A percentile compares a stretch with the other conserved stretches of the same genome.
Conservation (phyloP, 2,888 invertebrate genomes). For the Limnephilus marmoratus region DNA sequence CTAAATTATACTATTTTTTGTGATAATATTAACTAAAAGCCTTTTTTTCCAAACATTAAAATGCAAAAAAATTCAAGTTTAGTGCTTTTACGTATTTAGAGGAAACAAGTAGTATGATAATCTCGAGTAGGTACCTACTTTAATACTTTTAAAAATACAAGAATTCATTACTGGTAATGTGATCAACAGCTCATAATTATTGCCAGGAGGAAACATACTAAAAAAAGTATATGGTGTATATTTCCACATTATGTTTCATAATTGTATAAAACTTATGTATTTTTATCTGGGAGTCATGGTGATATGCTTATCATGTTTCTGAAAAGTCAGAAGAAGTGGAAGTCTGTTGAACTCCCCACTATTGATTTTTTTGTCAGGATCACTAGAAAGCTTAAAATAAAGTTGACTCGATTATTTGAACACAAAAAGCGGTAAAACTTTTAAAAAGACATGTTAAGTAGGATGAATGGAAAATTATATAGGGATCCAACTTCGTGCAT, state of each 20-base stretch:
- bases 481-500: background rate
- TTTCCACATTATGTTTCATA: background rate
- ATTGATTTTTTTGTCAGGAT: background rate
- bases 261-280: background rate
- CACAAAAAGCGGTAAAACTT: background rate
- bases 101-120: background rate
- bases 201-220: background rate
- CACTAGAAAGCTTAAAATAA: background rate
- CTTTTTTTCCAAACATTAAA: background rate
- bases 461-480: background rate
- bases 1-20: background rate
- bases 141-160: background rate
- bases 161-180: background rate
- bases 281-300: background rate
- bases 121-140: background rate
- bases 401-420: background rate
- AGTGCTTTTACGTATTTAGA: background rate
- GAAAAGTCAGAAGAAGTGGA: background rate
- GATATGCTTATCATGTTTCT: background rate
- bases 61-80: background rate
- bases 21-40: background rate
- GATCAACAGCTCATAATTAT: background rate
- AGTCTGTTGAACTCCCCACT: background rate
- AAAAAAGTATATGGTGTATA: background rate
- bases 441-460: background rate